Evolutionary conservation across 1,140 invertebrate genomes (phyloP).

Genomic region (Glossosoma conforme): DNA sequence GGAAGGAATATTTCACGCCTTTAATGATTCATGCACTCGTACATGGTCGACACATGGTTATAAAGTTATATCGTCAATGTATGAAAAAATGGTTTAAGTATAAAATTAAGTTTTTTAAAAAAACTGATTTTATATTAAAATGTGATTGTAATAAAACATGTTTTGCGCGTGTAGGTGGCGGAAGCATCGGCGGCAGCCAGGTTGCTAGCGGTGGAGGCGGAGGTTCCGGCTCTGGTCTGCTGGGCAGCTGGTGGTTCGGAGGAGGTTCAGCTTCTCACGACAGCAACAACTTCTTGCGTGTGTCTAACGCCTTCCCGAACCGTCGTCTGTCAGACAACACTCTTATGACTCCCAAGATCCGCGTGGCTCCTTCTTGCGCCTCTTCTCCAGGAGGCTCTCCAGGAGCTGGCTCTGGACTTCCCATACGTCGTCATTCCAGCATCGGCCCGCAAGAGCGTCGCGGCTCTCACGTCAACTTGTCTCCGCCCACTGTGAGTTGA

Average conservation of each 20-base stretch:
- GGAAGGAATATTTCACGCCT: too few species aligned
- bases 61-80: too few species aligned
- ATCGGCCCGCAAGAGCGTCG: conserved; percentile 83
- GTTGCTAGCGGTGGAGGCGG: conserved; percentile 6
- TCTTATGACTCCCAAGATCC: conserved; percentile 83
- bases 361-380: conserved; percentile 77
- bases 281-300: conserved; percentile 81
- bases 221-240: conserved; percentile 51
- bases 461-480: conserved; percentile 78
- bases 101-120: too few species aligned
- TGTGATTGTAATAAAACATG: too few species aligned
- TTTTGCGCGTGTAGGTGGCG: conserved; percentile 12
- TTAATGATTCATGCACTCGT: too few species aligned
- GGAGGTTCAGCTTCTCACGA: conserved; percentile 72
- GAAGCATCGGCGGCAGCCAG: background rate
- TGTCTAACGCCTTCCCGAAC: conserved; percentile 74
- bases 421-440: conserved; percentile 81
- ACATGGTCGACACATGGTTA: too few species aligned
- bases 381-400: conserved; percentile 81
- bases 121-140: too few species aligned
- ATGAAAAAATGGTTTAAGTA: too few species aligned
- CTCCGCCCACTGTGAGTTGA: conserved; percentile 76
- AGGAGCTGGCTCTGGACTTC: conserved; percentile 63
- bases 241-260: conserved; percentile 69
- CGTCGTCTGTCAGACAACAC: conserved; percentile 87